Percentiles rank a stretch among this genome's conserved stretches.
Evolutionary conservation across 2,797 vertebrate genomes (phyloP).

Genomic region (Catamblyrhynchus diadema): DNA sequence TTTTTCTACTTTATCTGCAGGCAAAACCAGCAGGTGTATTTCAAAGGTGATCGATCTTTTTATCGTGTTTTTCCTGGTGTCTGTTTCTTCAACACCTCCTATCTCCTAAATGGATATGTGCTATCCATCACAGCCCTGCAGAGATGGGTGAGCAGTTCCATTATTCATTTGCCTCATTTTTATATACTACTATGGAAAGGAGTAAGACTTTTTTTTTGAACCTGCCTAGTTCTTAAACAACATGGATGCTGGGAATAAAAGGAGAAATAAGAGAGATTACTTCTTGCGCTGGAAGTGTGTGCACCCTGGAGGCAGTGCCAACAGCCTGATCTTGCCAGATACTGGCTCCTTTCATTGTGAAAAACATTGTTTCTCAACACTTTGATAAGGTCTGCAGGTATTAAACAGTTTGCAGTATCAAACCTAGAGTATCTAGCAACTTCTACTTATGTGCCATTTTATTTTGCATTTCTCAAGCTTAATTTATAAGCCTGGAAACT

Average conservation of each 20-base stretch:
- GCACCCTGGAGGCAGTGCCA: neutral
- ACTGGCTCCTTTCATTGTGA: neutral
- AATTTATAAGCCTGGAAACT: neutral
- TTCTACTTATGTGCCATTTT: neutral
- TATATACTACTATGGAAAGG: neutral
- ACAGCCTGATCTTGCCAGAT: neutral
- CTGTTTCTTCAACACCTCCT: neutral
- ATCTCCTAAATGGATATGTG: neutral
- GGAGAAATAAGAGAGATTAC: neutral
- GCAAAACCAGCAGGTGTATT: neutral
- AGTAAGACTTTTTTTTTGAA: neutral
- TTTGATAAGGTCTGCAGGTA: neutral
- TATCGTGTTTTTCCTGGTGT: neutral
- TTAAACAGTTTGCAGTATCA: neutral
- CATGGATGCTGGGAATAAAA: neutral
- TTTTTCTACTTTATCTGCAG: conserved; percentile 1
- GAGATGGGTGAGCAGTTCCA: neutral
- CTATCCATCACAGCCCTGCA: neutral
- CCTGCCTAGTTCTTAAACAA: neutral
- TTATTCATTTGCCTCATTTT: conserved; percentile 15
- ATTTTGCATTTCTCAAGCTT: neutral
- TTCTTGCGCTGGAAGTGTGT: neutral
- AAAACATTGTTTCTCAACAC: neutral
- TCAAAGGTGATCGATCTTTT: conserved; percentile 1
- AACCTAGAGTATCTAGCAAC: neutral